A percentile compares a stretch with the other conserved stretches of the same genome.
Conservation (phyloP, 2,888 invertebrate genomes). For the Stegophylla sp. region DNA sequence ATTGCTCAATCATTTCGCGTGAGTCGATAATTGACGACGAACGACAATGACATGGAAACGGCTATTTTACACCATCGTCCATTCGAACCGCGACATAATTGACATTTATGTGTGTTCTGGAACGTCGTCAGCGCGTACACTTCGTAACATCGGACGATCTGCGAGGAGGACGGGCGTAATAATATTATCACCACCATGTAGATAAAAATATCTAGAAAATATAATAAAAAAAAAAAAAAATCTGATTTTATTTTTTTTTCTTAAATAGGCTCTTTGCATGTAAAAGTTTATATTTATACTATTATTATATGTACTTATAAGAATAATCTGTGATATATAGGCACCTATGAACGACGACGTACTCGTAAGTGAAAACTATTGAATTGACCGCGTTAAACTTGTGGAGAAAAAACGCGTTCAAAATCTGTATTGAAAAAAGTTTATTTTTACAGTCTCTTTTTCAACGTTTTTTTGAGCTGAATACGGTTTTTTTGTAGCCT, state of each 20-base stretch:
- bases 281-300: neutral
- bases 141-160: neutral
- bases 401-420: no score
- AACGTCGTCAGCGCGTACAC: slow-evolving; percentile 5
- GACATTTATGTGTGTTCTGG: slow-evolving; percentile 3
- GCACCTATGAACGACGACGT: no score
- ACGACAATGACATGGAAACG: neutral
- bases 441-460: no score
- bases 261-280: no score
- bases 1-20: slow-evolving; percentile 20
- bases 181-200: no score
- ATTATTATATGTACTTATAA: neutral
- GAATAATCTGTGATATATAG: slow-evolving; percentile 1
- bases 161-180: neutral
- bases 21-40: slow-evolving; percentile 5
- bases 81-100: neutral
- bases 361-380: no score
- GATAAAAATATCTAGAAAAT: neutral
- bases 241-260: no score
- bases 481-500: no score
- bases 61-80: neutral
- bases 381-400: no score
- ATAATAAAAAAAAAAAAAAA: neutral
- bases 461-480: no score
- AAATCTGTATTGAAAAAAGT: no score